Conservation (phyloP, 1,140 invertebrate species). For the Gerris buenoi region DNA sequence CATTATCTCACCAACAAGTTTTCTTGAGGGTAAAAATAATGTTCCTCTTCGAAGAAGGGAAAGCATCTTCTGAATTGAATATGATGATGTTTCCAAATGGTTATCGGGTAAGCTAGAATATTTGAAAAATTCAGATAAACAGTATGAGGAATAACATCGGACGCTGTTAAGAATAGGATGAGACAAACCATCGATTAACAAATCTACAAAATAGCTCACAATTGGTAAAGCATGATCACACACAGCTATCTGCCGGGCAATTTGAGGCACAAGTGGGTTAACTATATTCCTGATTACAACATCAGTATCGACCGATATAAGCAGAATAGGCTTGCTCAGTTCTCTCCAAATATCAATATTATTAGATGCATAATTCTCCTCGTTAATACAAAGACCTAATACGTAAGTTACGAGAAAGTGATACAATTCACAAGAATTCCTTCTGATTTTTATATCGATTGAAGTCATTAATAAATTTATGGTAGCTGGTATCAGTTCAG, state of each 20-base stretch:
- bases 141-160: neutral
- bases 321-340: neutral
- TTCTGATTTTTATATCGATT: neutral
- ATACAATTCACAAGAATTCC: neutral
- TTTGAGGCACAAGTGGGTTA: neutral
- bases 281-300: neutral
- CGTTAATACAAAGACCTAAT: neutral
- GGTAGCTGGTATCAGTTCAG: neutral
- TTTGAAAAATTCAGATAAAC: neutral
- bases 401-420: neutral
- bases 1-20: neutral
- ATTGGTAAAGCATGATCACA: neutral
- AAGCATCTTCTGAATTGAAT: neutral
- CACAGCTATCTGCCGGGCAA: neutral
- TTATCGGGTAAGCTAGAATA: neutral
- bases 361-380: neutral
- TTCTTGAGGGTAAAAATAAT: neutral
- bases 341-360: neutral
- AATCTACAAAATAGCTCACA: neutral
- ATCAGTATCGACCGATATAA: neutral
- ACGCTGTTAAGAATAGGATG: neutral
- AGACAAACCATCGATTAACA: neutral
- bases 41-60: neutral
- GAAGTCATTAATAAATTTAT: neutral
- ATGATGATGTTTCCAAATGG: neutral